phyloP scores from a whole-genome alignment of 2,888 invertebrate genomes.

The Amblyteles armatorius region DNA sequence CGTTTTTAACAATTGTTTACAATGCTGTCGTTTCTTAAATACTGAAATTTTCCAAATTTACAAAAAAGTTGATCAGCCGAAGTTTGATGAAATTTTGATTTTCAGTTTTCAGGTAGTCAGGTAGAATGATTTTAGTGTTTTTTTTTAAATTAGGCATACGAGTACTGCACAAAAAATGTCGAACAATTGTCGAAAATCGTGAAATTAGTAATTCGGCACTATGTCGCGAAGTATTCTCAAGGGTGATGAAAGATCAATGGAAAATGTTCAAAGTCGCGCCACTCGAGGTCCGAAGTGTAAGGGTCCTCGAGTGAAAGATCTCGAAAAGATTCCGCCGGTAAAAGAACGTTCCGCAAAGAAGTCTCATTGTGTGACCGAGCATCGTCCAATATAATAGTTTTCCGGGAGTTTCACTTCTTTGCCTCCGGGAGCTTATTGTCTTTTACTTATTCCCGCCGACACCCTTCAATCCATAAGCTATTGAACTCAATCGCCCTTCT shows the following conservation, averaged over 20 bases:
- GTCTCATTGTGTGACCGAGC: slow-evolving; percentile 6
- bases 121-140: no score
- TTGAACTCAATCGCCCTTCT: slow-evolving; percentile 56
- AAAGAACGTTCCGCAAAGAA: slow-evolving; percentile 19
- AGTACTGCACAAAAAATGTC: no score
- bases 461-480: slow-evolving; percentile 55
- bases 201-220: neutral
- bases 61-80: neutral
- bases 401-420: slow-evolving; percentile 18
- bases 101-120: neutral
- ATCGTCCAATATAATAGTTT: slow-evolving; percentile 23
- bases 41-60: neutral
- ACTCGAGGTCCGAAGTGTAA: neutral
- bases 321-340: neutral
- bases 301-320: neutral
- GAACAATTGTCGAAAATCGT: neutral
- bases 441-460: slow-evolving; percentile 50
- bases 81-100: neutral
- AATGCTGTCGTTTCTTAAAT: no score
- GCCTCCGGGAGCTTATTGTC: slow-evolving; percentile 49
- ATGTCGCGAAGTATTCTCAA: neutral
- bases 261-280: neutral
- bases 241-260: neutral
- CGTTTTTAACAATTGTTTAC: neutral
- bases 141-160: no score